phyloP scores from a whole-genome alignment of 92 coral and sea anemone species.

The Heliopora coerulea region DNA sequence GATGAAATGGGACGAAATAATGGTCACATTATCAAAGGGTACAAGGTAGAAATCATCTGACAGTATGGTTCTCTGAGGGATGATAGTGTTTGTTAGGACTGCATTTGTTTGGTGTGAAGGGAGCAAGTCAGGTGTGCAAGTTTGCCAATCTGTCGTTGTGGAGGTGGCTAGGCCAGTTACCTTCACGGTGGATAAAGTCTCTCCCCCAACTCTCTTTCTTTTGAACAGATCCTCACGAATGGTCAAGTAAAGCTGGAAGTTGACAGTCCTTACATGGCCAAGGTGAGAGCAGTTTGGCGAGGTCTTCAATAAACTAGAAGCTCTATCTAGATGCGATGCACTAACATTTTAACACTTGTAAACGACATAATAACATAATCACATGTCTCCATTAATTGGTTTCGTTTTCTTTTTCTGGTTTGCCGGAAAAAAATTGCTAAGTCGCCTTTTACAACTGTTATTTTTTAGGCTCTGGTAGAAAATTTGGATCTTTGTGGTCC shows the following conservation, averaged over 20 bases:
- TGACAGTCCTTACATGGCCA: conserved; percentile 92
- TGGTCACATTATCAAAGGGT: conserved; percentile 76
- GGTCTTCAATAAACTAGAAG: neutral
- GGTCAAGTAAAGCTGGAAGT: conserved; percentile 75
- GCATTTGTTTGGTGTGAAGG: too few relatives aligned
- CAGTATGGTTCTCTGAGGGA: neutral
- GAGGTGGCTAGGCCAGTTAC: too few relatives aligned
- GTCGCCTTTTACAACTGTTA: neutral
- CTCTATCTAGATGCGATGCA: too few relatives aligned
- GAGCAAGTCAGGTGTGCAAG: too few relatives aligned
- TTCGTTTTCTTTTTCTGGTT: too few relatives aligned
- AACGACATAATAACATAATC: too few relatives aligned
- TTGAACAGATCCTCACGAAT: conserved; percentile 63
- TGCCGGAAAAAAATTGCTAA: neutral
- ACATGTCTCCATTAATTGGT: too few relatives aligned
- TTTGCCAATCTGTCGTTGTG: too few relatives aligned
- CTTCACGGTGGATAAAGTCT: too few relatives aligned
- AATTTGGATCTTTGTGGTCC: conserved; percentile 80
- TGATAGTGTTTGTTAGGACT: neutral
- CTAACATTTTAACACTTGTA: too few relatives aligned
- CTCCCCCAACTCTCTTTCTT: too few relatives aligned
- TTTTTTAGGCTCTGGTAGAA: conserved; percentile 78
- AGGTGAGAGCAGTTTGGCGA: conserved; percentile 47
- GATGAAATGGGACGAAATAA: conserved; percentile 95
- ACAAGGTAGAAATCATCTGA: conserved; percentile 55